These are phyloP conservation scores for Cistogaster globosa DNA, from an alignment of 2,888 invertebrate species.

Conservation along the genomic window DNA sequence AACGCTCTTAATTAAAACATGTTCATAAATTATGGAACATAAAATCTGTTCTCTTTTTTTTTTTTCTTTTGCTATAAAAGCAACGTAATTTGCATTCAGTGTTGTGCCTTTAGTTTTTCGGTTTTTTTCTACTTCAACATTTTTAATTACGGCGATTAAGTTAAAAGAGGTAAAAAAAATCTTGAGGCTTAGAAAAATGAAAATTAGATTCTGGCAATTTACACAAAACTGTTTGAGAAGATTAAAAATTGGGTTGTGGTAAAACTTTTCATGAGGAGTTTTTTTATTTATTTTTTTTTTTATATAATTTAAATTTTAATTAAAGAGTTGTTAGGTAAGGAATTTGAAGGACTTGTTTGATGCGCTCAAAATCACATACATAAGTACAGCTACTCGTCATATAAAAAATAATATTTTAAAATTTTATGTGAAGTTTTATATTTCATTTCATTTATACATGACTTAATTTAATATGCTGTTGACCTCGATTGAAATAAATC, in stretches of 20 bases:
- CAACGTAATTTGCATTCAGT: constrained; percentile 51
- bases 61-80: neutral
- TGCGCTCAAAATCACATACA: too few relatives aligned
- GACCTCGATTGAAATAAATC: neutral
- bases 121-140: constrained; percentile 14
- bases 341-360: too few relatives aligned
- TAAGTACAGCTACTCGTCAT: too few relatives aligned
- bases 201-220: constrained; percentile 46
- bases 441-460: too few relatives aligned
- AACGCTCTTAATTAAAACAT: constrained; percentile 67
- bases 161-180: neutral
- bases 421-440: too few relatives aligned
- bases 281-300: neutral
- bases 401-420: too few relatives aligned
- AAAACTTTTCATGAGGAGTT: neutral
- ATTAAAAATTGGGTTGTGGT: constrained; percentile 8
- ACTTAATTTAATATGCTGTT: neutral
- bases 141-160: constrained; percentile 28
- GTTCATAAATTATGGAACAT: constrained; percentile 61
- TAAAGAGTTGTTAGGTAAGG: too few relatives aligned
- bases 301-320: neutral
- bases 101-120: neutral
- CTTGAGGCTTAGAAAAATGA: constrained; percentile 8
- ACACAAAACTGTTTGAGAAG: constrained; percentile 25
- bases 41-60: constrained; percentile 52